These are phyloP conservation scores for Drosophila siamana DNA, from an alignment of 2,888 invertebrate species.

Conservation along the genomic window DNA sequence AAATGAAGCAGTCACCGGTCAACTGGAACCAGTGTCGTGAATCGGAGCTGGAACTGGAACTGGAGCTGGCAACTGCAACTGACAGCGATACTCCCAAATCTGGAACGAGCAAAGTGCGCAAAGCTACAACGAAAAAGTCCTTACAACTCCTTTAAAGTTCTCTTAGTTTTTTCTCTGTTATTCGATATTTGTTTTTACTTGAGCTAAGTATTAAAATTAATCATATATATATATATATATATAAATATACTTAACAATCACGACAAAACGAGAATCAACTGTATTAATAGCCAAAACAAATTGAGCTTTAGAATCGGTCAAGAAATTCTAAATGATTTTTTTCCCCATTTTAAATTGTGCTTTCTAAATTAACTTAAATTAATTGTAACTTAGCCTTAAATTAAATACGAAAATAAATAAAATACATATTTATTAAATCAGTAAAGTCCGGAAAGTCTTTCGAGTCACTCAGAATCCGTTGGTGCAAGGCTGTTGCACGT, in stretches of 20 bases:
- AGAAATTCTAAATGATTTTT: slow-evolving; percentile 7
- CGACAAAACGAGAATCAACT: slow-evolving; percentile 33
- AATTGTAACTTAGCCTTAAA: slow-evolving; percentile 57
- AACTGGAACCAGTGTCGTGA: not conserved
- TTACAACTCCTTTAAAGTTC: slow-evolving; percentile 66
- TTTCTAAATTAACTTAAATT: slow-evolving; percentile 55
- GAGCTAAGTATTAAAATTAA: slow-evolving; percentile 74
- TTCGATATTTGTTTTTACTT: slow-evolving; percentile 66
- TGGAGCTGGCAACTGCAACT: slow-evolving; percentile 2
- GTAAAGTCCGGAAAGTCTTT: not conserved
- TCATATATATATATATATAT: slow-evolving; percentile 39
- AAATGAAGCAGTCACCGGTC: not conserved
- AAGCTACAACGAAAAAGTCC: slow-evolving; percentile 68
- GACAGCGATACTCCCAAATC: slow-evolving; percentile 25
- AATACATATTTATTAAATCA: slow-evolving; percentile 69
- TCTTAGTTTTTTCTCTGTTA: slow-evolving; percentile 61
- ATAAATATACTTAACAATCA: slow-evolving; percentile 22
- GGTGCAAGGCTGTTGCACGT: slow-evolving; percentile 94
- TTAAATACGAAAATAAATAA: slow-evolving; percentile 73
- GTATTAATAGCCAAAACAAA: slow-evolving; percentile 65
- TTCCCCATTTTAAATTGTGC: slow-evolving; percentile 43
- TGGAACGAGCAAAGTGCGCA: slow-evolving; percentile 43
- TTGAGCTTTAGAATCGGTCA: slow-evolving; percentile 34
- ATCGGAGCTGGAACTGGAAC: slow-evolving; percentile 17
- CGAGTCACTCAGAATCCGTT: slow-evolving; percentile 84